A percentile compares a stretch with the other conserved stretches of the same genome.
These are phyloP conservation scores for Tiphia femorata DNA, from an alignment of 2,888 invertebrate genomes.

Conservation along the genomic window DNA sequence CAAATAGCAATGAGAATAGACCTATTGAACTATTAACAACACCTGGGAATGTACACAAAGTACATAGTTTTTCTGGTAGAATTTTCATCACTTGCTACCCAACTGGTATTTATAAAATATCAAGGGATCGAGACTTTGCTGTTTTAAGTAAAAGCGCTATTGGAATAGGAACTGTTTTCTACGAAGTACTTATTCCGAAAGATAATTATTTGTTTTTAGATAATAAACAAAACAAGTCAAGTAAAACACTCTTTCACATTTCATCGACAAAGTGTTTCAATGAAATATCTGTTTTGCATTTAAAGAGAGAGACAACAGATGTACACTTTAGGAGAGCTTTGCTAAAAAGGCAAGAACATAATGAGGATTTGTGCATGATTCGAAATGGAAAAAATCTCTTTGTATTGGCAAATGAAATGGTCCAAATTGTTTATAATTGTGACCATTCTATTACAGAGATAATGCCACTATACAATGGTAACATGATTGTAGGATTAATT, in stretches of 20 bases:
- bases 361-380: conserved; percentile 48
- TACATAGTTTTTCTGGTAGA: conserved; percentile 48
- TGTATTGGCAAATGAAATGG: conserved; percentile 29
- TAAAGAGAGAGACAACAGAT: conserved; percentile 33
- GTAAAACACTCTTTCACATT: conserved; percentile 41
- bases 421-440: conserved; percentile 45
- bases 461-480: conserved; percentile 33
- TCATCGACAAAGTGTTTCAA: background rate
- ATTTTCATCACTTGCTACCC: conserved; percentile 56
- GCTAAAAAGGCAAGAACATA: background rate
- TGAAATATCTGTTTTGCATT: conserved; percentile 24
- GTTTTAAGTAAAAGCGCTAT: conserved; percentile 52
- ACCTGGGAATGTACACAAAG: conserved; percentile 48
- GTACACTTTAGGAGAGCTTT: conserved; percentile 33
- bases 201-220: conserved; percentile 42
- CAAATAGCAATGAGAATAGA: background rate
- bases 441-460: conserved; percentile 46
- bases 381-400: conserved; percentile 47
- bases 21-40: conserved; percentile 22
- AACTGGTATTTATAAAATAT: conserved; percentile 55
- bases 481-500: conserved; percentile 41
- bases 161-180: conserved; percentile 49
- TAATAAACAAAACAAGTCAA: conserved; percentile 48
- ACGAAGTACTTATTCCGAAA: conserved; percentile 42
- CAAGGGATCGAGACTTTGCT: conserved; percentile 40